Evolutionary conservation across 2,888 invertebrate species (phyloP).

Genomic region (Cynaeus angustus): DNA sequence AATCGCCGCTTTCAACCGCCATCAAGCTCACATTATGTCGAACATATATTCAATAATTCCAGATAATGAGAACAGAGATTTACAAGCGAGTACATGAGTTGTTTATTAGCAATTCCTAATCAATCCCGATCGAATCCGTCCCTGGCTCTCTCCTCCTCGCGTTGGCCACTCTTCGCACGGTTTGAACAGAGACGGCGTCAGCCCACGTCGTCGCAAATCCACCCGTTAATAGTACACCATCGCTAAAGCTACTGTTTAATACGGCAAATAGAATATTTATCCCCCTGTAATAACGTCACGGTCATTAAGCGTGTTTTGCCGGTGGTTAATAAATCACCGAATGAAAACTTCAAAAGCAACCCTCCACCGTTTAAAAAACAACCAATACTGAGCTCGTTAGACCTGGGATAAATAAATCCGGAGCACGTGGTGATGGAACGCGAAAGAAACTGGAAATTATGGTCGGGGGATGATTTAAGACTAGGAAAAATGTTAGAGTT

Average conservation of each 20-base stretch:
- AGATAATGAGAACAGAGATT: too few species aligned
- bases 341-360: constrained; percentile 30
- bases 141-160: not conserved
- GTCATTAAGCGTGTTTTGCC: constrained; percentile 44
- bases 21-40: too few species aligned
- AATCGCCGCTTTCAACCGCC: too few species aligned
- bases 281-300: constrained; percentile 45
- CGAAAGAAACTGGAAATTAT: too few species aligned
- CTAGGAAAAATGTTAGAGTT: constrained; percentile 25
- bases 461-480: constrained; percentile 45
- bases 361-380: too few species aligned
- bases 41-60: constrained; percentile 19
- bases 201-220: constrained; percentile 5
- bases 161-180: not conserved
- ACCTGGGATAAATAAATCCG: too few species aligned
- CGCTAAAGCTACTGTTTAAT: constrained; percentile 41
- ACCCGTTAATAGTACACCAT: constrained; percentile 18
- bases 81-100: constrained; percentile 22
- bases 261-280: constrained; percentile 44
- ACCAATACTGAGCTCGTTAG: constrained; percentile 14
- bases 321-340: constrained; percentile 43
- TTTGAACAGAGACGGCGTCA: constrained; percentile 6
- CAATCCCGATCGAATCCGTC: too few species aligned
- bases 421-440: too few species aligned
- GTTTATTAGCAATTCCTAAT: constrained; percentile 31